Conservation (phyloP, 2,113 vertebrate genomes). For the Gambusia holbrooki region DNA sequence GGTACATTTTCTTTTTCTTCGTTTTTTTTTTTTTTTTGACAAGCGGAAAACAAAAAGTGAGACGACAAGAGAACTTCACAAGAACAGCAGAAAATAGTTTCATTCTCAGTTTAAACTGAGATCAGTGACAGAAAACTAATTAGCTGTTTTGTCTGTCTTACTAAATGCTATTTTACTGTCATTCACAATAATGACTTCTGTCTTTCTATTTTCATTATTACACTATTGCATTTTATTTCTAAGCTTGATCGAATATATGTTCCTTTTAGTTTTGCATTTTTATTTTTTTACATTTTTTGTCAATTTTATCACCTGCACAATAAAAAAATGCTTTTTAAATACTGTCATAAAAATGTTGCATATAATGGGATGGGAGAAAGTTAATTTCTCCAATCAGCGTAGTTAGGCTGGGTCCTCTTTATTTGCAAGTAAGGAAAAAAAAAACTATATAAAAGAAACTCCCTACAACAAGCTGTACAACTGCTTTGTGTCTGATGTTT, state of each 20-base stretch:
- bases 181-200: conserved; percentile 7
- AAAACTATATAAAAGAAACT: too few species aligned
- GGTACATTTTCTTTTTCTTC: background rate
- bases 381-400: too few species aligned
- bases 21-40: background rate
- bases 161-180: background rate
- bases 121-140: background rate
- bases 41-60: background rate
- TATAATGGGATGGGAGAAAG: too few species aligned
- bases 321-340: too few species aligned
- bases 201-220: too few species aligned
- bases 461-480: too few species aligned
- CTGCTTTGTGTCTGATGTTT: conserved; percentile 21
- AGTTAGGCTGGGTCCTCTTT: too few species aligned
- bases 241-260: background rate
- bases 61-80: background rate
- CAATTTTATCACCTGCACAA: too few species aligned
- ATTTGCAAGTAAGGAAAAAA: background rate
- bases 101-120: background rate
- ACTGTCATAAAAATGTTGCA: too few species aligned
- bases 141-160: background rate
- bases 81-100: background rate
- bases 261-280: background rate
- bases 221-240: too few species aligned
- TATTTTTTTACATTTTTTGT: too few species aligned